Evolutionary conservation across 2,797 vertebrate species (phyloP), one percentile per base, ranked within the genome.

Genomic region (Sebastes kiyomatsui): DNA sequence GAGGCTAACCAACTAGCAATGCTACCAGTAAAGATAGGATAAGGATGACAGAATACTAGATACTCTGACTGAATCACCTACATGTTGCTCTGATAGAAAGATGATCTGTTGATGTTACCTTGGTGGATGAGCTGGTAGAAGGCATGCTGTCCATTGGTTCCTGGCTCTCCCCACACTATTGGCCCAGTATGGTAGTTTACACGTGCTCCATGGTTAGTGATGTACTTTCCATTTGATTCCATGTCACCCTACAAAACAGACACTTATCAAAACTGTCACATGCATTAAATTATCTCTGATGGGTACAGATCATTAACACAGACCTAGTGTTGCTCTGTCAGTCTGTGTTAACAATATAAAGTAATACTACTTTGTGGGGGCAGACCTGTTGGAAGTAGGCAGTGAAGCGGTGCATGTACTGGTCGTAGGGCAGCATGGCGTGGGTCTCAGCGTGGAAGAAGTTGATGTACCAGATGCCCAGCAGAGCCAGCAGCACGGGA

Each of bases 61-160:
- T 18, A 6, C 27, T 54, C 30, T 65, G 18, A 46, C 22, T 28
- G 23, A 22, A 8, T 42, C 6, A 27, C 23, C 7, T 13, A 1
- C 1, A 4, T 58, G 32, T 12, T 27, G 8, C 33, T 75, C 4
- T 32, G 13, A 23, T 2, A 10, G 3, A 72, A n/a, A 4, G 12
- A 11, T 61, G 10, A 25, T 79, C 2, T n/a, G n/a, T 9, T 4
- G 42, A 4, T 10, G 35, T 2, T 92, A 99, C 98, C 98, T 96
- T 99, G 98, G 87, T 99, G 98, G 88, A 99, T 99, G 81, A 99
- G 98, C 94, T 99, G 98, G 90, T 99, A 99, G 94, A 99, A 99
- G 5, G 98, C 98, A 6, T 99, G 98, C 88, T 99, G 98, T 23
- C 98, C 98, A 1, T 99, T 99, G 82, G 98, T 99, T 89, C 98